Evolutionary conservation across 2,888 invertebrate species (phyloP), one percentile per base, ranked within the genome.

Genomic region (Meiosimyza decipiens): DNA sequence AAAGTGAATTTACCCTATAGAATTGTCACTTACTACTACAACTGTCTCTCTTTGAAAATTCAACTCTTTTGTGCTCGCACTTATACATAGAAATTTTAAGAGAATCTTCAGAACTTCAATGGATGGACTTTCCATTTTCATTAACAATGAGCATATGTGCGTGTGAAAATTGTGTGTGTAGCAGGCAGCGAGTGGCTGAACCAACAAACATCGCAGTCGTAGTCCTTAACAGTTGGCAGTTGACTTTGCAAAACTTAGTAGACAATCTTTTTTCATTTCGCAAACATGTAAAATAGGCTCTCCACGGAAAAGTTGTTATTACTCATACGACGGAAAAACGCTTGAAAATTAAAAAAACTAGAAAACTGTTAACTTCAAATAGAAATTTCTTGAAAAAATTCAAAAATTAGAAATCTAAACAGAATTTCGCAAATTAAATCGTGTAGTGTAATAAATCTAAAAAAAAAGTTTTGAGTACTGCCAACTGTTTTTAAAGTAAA

Each of bases 251-350:
- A 80, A 79, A 77, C 9, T 81, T 78, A 82, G 82, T 82, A 83
- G 82, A 82, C 83, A 83, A 82, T 82, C 82, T 83, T 81, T 83
- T 81, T 80, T 82, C 82, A 79, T 82, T 82, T 82, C 81, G 82
- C 81, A 81, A 81, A 82, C 82, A 82, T 63, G 67, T 65, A 28
- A 67, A 72, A 51, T 62, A 49, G 28, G 66, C 47, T 47, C 54
- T 33, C 50, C 54, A 40, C 33, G 52, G 67, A 52, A 69, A 47
- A 68, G 54, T 28, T 64, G 22, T 33, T 33, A 40, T 40, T 60
- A 60, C 33, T 22, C 60, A 60, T 40, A 60, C 60, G 40, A 28
- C 40, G 60, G 15, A 40, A 60, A 60, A 57, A 57, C 57, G 57
- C 57, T 57, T 18, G 57, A 28, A 57, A 22, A 57, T 28, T 22